Evolutionary conservation across 92 coral and sea anemone genomes (phyloP).

Genomic region (Porites evermanni): DNA sequence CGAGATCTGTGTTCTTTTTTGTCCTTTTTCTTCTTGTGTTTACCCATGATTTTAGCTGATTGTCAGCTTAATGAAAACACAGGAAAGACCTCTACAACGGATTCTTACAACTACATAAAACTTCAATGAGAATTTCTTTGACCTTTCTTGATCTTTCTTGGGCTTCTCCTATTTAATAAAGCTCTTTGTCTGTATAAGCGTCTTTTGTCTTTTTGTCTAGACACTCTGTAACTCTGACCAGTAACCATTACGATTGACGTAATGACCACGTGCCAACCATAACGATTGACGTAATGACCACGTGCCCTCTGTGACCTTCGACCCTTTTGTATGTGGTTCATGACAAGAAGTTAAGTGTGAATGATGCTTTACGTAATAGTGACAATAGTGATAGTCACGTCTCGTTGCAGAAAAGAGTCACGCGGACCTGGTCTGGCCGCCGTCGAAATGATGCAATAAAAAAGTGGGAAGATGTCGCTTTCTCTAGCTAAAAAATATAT

Average conservation of each 20-base stretch:
- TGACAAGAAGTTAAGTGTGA: constrained; percentile 4
- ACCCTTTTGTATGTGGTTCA: constrained; percentile 1
- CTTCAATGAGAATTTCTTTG: no score
- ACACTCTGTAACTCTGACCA: neutral
- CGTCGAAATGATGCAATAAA: neutral
- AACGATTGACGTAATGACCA: neutral
- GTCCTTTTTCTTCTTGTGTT: neutral
- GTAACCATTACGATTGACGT: neutral
- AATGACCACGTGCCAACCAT: neutral
- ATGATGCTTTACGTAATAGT: neutral
- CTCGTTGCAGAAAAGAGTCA: neutral
- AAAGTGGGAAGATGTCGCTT: neutral
- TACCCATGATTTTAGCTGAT: neutral
- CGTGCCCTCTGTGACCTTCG: constrained; percentile 2
- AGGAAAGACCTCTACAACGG: no score
- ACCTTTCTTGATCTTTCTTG: no score
- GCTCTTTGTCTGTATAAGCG: neutral
- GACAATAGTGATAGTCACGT: neutral
- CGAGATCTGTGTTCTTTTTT: neutral
- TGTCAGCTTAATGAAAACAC: neutral
- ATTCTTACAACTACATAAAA: no score
- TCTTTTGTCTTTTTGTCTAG: neutral
- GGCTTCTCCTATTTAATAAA: no score
- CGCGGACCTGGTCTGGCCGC: neutral
- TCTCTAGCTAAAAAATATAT: neutral